phyloP scores from a whole-genome alignment of 2,888 invertebrate genomes.

The Thalpophila matura region DNA sequence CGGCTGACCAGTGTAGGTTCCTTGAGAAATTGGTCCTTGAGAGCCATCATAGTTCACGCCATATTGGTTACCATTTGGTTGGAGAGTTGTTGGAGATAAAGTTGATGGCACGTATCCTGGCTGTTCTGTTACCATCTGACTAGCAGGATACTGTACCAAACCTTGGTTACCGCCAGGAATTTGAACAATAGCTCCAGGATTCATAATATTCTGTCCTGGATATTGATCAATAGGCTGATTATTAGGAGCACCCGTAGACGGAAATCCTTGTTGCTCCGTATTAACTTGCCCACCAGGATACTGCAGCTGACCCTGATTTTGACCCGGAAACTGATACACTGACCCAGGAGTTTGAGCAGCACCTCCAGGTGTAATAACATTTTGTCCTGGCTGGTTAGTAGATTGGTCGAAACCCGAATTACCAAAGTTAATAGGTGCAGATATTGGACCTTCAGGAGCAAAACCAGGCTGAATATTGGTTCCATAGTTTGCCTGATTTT shows the following conservation, averaged over 20 bases:
- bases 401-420: not conserved
- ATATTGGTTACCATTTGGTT: slow-evolving; percentile 13
- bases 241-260: not conserved
- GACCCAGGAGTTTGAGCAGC: slow-evolving; percentile 8
- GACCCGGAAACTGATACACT: not conserved
- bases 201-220: slow-evolving; percentile 6
- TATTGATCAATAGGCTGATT: slow-evolving; percentile 15
- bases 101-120: slow-evolving; percentile 8
- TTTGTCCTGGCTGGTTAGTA: slow-evolving; percentile 23
- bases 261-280: not conserved
- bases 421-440: not conserved
- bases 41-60: slow-evolving; percentile 1
- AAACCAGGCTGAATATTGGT: slow-evolving; percentile 15
- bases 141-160: slow-evolving; percentile 10
- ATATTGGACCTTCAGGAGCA: not conserved
- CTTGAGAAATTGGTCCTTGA: slow-evolving; percentile 14
- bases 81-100: slow-evolving; percentile 10
- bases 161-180: slow-evolving; percentile 12
- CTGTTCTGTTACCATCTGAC: slow-evolving; percentile 10
- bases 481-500: slow-evolving; percentile 14
- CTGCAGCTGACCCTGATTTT: slow-evolving; percentile 6
- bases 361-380: slow-evolving; percentile 1
- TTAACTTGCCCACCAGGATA: slow-evolving; percentile 11
- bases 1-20: slow-evolving; percentile 7
- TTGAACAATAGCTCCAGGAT: slow-evolving; percentile 3